These are phyloP conservation scores for Acronicta psi DNA, from an alignment of 2,888 invertebrate species.

Conservation along the genomic window DNA sequence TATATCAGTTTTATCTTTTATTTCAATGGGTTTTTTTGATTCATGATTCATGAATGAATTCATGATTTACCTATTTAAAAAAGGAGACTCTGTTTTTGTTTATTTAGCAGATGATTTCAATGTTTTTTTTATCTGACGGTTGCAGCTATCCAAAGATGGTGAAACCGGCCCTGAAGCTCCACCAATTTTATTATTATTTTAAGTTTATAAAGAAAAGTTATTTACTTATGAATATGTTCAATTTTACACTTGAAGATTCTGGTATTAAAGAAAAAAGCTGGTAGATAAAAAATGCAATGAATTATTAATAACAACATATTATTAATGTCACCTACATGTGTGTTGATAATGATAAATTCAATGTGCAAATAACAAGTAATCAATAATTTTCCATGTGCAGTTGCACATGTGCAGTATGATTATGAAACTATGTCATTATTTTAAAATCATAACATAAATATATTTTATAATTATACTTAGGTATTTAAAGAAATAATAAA, in stretches of 20 bases:
- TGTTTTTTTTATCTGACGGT: too few relatives aligned
- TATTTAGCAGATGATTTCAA: too few relatives aligned
- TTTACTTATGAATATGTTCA: too few relatives aligned
- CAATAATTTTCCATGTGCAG: constrained; percentile 7
- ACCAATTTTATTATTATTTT: background rate
- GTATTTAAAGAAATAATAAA: background rate
- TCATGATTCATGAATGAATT: too few relatives aligned
- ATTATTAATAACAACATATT: constrained; percentile 34
- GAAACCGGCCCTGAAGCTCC: too few relatives aligned
- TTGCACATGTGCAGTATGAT: background rate
- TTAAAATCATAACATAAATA: background rate
- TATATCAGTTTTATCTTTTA: constrained; percentile 30
- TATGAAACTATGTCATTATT: background rate
- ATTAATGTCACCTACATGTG: constrained; percentile 12
- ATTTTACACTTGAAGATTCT: too few relatives aligned
- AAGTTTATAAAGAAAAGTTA: too few relatives aligned
- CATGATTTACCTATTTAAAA: constrained; percentile 20
- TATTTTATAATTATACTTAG: too few relatives aligned
- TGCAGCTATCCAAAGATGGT: too few relatives aligned
- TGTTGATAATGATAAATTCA: too few relatives aligned
- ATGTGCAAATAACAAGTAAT: constrained; percentile 16
- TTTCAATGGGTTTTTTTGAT: constrained; percentile 30
- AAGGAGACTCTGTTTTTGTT: background rate
- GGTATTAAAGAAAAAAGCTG: too few relatives aligned
- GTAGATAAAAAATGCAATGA: constrained; percentile 9